Evolutionary conservation across 1,140 invertebrate species (phyloP).

Genomic region (Pygmarrhopalites habei): DNA sequence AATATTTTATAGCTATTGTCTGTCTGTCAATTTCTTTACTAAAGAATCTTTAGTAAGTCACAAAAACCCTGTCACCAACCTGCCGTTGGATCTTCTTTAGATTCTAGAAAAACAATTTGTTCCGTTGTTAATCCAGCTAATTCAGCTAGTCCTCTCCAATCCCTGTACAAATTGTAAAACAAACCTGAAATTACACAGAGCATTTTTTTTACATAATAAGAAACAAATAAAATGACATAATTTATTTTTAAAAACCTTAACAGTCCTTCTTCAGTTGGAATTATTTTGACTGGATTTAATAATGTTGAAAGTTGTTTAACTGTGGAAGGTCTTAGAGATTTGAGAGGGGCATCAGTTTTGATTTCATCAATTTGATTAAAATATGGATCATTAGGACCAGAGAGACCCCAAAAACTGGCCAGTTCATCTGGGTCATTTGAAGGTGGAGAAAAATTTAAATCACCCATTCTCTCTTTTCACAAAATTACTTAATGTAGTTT

Average conservation of each 20-base stretch:
- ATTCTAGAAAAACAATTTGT: conserved; percentile 42
- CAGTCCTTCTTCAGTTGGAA: conserved; percentile 51
- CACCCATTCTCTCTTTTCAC: neutral
- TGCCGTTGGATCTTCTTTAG: conserved; percentile 49
- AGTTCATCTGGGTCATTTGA: neutral
- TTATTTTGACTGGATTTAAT: conserved; percentile 54
- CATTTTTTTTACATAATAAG: too few species aligned
- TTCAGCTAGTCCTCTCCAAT: conserved; percentile 60
- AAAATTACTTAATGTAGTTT: too few species aligned
- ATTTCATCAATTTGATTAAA: neutral
- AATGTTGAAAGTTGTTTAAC: conserved; percentile 39
- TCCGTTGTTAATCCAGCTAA: conserved; percentile 47
- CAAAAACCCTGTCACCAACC: too few species aligned
- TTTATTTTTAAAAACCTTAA: conserved; percentile 45
- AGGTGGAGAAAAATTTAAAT: neutral
- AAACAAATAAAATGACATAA: neutral
- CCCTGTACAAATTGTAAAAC: conserved; percentile 44
- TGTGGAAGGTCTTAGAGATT: conserved; percentile 29
- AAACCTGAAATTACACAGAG: too few species aligned
- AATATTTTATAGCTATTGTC: too few species aligned
- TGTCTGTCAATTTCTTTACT: too few species aligned
- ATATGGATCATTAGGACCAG: neutral
- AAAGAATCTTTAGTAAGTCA: too few species aligned
- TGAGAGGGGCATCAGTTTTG: conserved; percentile 18
- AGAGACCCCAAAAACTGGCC: neutral